Evolutionary conservation across 2,113 vertebrate genomes (phyloP).

Genomic region (Psittacus erithacus): DNA sequence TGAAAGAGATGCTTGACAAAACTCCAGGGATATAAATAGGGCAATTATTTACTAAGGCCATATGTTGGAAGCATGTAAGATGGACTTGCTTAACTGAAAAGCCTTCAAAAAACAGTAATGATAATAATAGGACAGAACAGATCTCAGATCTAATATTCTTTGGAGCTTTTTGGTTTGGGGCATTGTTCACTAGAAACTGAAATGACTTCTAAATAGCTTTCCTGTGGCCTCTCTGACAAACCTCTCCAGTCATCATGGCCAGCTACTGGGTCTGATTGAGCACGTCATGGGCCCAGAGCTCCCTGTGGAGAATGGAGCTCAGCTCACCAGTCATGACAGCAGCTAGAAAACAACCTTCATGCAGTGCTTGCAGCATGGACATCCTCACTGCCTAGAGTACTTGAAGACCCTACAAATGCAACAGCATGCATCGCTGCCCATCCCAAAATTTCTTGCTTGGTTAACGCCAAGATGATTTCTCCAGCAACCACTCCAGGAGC

Average conservation of each 20-base stretch:
- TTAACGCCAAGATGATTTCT: background rate
- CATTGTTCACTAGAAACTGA: background rate
- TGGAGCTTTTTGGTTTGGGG: background rate
- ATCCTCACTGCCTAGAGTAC: background rate
- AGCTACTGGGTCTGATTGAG: background rate
- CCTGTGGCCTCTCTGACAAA: background rate
- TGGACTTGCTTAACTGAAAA: background rate
- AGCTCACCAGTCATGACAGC: background rate
- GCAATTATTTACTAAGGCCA: background rate
- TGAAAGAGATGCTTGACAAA: constrained; percentile 2
- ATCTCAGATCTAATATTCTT: background rate
- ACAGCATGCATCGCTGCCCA: background rate
- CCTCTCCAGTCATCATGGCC: background rate
- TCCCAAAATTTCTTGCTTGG: background rate
- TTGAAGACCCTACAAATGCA: background rate
- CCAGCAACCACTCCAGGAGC: background rate
- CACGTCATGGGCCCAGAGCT: background rate
- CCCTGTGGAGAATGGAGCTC: rapidly evolving
- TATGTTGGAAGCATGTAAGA: background rate
- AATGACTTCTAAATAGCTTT: background rate
- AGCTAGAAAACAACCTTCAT: background rate
- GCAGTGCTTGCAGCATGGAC: background rate
- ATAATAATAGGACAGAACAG: background rate
- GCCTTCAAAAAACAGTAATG: background rate
- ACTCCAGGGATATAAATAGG: background rate